Evolutionary conservation across 2,113 vertebrate genomes (phyloP), one percentile per base, ranked within the genome.

Genomic region (Morone chrysops): DNA sequence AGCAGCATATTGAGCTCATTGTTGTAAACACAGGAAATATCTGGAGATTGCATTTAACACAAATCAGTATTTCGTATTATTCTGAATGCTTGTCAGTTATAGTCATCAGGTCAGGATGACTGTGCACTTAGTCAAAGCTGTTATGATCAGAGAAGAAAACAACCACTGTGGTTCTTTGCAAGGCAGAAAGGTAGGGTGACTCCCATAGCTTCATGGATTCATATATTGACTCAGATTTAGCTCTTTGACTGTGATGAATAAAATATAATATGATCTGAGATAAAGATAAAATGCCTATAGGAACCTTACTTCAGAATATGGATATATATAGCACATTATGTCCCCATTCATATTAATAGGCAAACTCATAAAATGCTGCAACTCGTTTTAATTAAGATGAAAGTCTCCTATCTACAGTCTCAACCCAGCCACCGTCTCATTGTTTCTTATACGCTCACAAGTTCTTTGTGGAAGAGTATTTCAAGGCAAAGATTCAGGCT

Each of bases 371-470:
- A 80, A 78, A 83, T 45, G 50, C 72, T 66, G 71, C 59, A 70
- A 65, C 71, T 78, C 54, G 8, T 85, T 87, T 81, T 57, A 85
- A 85, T 87, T 87, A 75, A 74, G 50, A 84, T 70, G 43, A 92
- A 89, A 85, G 75, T 66, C 70, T 84, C 41, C 78, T 70, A 70
- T 91, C 84, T 86, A 60, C 70, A 84, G 71, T 63, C 57, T 70
- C 63, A 59, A 38, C 20, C 22, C 68, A 70, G 63, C 47, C 59
- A 25, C 67, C 8, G 38, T 75, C 62, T 84, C 70, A 70, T 70
- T 83, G 75, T 79, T 83, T 81, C 73, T 59, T 22, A 72, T 68
- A 70, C 25, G 36, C 66, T 81, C 57, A 66, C 43, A 20, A 25
- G 50, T 80, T 87, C 74, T 80, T 80, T 78, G 75, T 71, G 48